Conservation (phyloP, 2,113 vertebrate genomes). For the Taurulus bubalis region DNA sequence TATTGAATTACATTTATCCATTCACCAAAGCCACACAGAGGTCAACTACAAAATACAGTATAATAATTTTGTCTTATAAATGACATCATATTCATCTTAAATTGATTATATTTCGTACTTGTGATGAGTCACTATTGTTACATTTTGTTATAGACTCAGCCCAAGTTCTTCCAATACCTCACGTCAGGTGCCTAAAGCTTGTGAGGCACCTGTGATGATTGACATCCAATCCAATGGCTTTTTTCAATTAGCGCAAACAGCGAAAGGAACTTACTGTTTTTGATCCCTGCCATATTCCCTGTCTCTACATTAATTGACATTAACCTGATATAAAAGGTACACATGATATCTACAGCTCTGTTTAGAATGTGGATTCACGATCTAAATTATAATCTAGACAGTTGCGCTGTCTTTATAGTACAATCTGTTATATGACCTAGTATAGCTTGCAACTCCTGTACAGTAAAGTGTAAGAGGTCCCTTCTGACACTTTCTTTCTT, state of each 20-base stretch:
- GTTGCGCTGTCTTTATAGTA: neutral
- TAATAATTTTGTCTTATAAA: neutral
- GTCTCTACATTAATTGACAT: conserved; percentile 1
- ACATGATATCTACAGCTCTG: neutral
- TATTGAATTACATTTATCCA: neutral
- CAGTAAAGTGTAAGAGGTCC: neutral
- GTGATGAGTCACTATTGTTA: neutral
- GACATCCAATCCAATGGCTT: conserved; percentile 28
- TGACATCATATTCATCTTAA: neutral
- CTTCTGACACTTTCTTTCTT: neutral
- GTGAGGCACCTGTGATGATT: conserved; percentile 1
- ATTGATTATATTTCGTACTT: neutral
- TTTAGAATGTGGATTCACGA: conserved; percentile 21
- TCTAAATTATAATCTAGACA: conserved; percentile 28
- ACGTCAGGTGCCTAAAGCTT: neutral
- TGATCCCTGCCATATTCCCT: conserved; percentile 20
- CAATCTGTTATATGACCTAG: neutral
- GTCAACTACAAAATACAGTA: neutral
- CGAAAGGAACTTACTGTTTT: conserved; percentile 38
- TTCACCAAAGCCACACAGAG: neutral
- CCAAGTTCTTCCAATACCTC: conserved; percentile 21
- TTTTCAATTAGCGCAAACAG: conserved; percentile 57
- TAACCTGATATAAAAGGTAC: conserved; percentile 5
- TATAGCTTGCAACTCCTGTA: neutral
- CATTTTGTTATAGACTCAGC: conserved; percentile 15